Conservation (phyloP, 2,888 invertebrate genomes). For the Pristionchus entomophagus region DNA sequence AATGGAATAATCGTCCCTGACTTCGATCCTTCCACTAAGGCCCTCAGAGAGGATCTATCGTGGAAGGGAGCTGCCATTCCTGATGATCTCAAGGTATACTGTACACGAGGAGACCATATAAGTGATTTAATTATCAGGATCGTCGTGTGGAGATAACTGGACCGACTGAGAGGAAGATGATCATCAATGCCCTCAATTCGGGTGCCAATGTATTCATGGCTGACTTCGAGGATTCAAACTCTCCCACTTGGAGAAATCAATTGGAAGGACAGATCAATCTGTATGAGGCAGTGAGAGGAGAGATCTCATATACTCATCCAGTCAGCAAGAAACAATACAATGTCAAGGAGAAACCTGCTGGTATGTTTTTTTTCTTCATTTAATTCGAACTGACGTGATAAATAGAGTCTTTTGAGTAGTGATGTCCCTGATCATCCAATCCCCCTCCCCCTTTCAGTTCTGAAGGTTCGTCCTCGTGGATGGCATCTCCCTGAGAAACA, state of each 20-base stretch:
- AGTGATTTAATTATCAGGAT: slow-evolving; percentile 59
- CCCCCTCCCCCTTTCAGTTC: slow-evolving; percentile 71
- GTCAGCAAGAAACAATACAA: slow-evolving; percentile 73
- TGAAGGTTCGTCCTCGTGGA: slow-evolving; percentile 84
- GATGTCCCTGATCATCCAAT: not conserved
- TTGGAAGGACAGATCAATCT: slow-evolving; percentile 82
- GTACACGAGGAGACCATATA: not conserved
- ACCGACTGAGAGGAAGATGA: slow-evolving; percentile 81
- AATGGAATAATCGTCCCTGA: slow-evolving; percentile 75
- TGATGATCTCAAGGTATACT: slow-evolving; percentile 53
- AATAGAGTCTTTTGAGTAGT: not conserved
- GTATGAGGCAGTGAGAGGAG: slow-evolving; percentile 80
- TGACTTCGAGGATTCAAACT: slow-evolving; percentile 82
- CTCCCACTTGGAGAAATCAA: slow-evolving; percentile 85
- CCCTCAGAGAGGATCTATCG: slow-evolving; percentile 77
- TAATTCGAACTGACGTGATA: not conserved
- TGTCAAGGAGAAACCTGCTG: slow-evolving; percentile 79
- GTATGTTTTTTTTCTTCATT: slow-evolving; percentile 37
- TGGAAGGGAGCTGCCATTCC: slow-evolving; percentile 79
- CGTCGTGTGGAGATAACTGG: slow-evolving; percentile 78
- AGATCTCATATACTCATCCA: slow-evolving; percentile 74
- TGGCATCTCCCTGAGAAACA: slow-evolving; percentile 84
- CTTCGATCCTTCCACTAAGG: slow-evolving; percentile 79
- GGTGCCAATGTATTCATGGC: slow-evolving; percentile 76
- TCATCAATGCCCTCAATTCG: slow-evolving; percentile 82